Evolutionary conservation across 2,113 vertebrate species (phyloP).

Genomic region (Gallinago paraguaiae): DNA sequence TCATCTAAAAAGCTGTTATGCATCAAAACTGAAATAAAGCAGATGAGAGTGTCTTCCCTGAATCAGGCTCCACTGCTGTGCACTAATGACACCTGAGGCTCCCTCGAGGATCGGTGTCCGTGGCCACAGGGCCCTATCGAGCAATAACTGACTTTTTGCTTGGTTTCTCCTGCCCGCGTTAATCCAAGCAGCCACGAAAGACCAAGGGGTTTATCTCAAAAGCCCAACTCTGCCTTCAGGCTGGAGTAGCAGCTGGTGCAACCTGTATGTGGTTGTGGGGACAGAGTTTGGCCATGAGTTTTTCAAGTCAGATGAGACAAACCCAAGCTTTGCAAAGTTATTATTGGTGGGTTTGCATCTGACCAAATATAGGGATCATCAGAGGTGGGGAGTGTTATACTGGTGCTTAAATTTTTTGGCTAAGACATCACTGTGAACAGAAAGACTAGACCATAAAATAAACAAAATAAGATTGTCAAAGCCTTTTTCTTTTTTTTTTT

Average conservation of each 20-base stretch:
- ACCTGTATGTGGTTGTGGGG: not conserved
- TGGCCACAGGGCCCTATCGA: not conserved
- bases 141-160: not conserved
- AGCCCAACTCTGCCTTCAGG: not conserved
- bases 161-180: rapidly evolving
- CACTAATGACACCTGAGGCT: not conserved
- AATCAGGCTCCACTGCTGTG: rapidly evolving
- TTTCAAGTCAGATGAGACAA: not conserved
- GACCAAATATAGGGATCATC: not conserved
- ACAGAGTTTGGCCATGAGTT: not conserved
- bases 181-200: not conserved
- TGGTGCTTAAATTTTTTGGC: not conserved
- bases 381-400: not conserved
- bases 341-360: not conserved
- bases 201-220: not conserved
- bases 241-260: not conserved
- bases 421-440: not conserved
- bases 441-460: not conserved
- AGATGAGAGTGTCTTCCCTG: not conserved
- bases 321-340: not conserved
- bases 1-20: not conserved
- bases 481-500: not conserved
- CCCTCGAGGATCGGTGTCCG: too few species aligned
- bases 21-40: not conserved
- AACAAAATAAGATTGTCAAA: not conserved